Evolutionary conservation across 2,888 invertebrate genomes (phyloP).

Genomic region (Macrosoma leucophasiata): DNA sequence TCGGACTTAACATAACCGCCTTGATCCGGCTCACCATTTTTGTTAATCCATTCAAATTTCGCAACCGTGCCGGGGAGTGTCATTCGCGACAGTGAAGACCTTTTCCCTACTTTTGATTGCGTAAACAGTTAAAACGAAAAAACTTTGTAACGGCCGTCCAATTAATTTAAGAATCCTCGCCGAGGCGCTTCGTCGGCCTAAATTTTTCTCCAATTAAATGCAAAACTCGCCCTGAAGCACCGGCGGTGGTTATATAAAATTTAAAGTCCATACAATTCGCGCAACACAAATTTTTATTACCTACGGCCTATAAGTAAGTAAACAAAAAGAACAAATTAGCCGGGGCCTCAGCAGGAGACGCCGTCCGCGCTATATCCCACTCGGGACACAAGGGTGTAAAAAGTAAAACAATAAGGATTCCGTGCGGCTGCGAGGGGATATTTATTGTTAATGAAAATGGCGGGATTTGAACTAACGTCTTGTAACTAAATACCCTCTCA

Average conservation of each 20-base stretch:
- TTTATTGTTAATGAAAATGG: conserved; percentile 77
- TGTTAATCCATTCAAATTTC: too few relatives aligned
- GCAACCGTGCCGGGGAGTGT: conserved; percentile 14
- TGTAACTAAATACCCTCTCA: conserved; percentile 76
- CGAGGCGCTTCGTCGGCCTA: conserved; percentile 69
- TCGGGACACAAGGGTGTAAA: conserved; percentile 74
- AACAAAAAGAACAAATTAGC: conserved; percentile 74
- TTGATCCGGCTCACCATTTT: too few relatives aligned
- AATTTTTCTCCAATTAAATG: conserved; percentile 74
- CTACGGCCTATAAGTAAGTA: conserved; percentile 64
- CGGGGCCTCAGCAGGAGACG: conserved; percentile 54
- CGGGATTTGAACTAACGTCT: conserved; percentile 76
- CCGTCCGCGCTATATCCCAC: conserved; percentile 55
- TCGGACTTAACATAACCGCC: too few relatives aligned
- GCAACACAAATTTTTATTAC: conserved; percentile 75
- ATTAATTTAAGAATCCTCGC: conserved; percentile 72
- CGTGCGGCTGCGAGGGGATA: conserved; percentile 70
- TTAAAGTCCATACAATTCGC: conserved; percentile 74
- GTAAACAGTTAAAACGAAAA: conserved; percentile 57
- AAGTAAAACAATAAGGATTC: conserved; percentile 76
- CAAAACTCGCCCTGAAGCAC: conserved; percentile 61
- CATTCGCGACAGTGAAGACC: conserved; percentile 6
- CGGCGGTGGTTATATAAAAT: conserved; percentile 71
- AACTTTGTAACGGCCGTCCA: conserved; percentile 71
- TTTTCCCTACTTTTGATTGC: conserved; percentile 37